Evolutionary conservation across 2,113 vertebrate genomes (phyloP), one percentile per base, ranked within the genome.

Genomic region (Herpailurus yagouaroundi): DNA sequence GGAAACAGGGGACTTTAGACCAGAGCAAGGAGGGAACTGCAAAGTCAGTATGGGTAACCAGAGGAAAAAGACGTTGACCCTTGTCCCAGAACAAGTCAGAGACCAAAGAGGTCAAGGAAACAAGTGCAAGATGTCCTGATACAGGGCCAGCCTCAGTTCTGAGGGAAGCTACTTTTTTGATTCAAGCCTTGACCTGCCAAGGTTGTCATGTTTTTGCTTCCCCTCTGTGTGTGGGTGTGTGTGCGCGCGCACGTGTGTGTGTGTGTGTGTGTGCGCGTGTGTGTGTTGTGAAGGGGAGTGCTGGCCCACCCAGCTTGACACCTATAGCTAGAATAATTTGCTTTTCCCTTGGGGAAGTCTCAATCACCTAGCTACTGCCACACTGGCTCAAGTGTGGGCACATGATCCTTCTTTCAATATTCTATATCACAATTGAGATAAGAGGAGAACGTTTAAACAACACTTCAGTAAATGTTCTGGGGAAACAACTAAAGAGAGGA

Each of bases 361-460:
- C 36, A 83, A 0, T 80, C 89, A 89, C 55, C 50, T 60, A 60
- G 82, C 18, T 38, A 73, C 92, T 92, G 73, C 68, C 25, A 18
- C 18, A 83, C 63, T 41, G 13, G 36, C 52, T 52, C 73, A 89
- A 76, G 19, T 33, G 33, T 91, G 64, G 57, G 80, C 74, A 94
- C 83, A 60, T 69, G 71, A 74, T 88, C 90, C 69, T 97, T 95
- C 73, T 90, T 91, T 95, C 85, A 97, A 36, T 85, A 97, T 48
- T 92, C 50, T 88, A 0, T 94, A 94, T 96, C 88, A 89, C 55
- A 91, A 7, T 0, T 79, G 84, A 94, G 90, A 87, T 97, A 94
- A 97, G 55, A 81, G 18, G 48, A 57, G 68, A 74, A 94, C 55
- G 48, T 82, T 92, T 80, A 95, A 94, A 76, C 84, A 95, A 57